Evolutionary conservation across 2,113 vertebrate species (phyloP).

Genomic region (Pardalotus punctatus): DNA sequence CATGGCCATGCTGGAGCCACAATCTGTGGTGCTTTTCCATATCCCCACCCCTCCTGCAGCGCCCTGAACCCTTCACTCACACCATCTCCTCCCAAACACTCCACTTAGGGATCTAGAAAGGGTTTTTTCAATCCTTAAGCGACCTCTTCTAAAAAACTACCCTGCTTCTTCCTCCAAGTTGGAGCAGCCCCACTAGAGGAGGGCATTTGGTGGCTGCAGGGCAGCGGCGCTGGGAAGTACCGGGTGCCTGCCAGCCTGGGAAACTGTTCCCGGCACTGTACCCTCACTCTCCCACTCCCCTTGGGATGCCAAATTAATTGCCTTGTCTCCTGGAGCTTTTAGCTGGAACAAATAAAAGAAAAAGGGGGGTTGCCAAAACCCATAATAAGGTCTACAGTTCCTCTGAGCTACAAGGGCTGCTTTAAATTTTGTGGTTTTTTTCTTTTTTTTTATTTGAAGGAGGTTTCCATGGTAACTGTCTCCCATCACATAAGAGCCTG

Average conservation of each 20-base stretch:
- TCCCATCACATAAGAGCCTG: conserved; percentile 47
- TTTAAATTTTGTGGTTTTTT: neutral
- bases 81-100: no score
- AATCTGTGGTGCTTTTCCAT: fast-evolving
- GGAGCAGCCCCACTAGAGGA: neutral
- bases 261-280: neutral
- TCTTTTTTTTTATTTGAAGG: neutral
- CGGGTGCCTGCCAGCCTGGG: fast-evolving
- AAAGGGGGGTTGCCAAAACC: conserved; percentile 8
- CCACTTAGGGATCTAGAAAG: fast-evolving
- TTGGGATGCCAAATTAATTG: conserved; percentile 46
- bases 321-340: conserved; percentile 23
- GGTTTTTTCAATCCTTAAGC: neutral
- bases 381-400: conserved; percentile 27
- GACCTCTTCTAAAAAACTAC: neutral
- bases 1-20: fast-evolving
- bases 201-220: fast-evolving
- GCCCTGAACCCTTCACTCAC: neutral
- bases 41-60: neutral
- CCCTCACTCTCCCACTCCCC: neutral
- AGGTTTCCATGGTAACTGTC: conserved; percentile 60
- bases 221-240: fast-evolving
- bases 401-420: conserved; percentile 36
- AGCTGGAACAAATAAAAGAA: conserved; percentile 29
- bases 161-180: fast-evolving